Evolutionary conservation across 1,140 invertebrate genomes (phyloP), one percentile per base, ranked within the genome.

Genomic region (Drosophila pseudoobscura): DNA sequence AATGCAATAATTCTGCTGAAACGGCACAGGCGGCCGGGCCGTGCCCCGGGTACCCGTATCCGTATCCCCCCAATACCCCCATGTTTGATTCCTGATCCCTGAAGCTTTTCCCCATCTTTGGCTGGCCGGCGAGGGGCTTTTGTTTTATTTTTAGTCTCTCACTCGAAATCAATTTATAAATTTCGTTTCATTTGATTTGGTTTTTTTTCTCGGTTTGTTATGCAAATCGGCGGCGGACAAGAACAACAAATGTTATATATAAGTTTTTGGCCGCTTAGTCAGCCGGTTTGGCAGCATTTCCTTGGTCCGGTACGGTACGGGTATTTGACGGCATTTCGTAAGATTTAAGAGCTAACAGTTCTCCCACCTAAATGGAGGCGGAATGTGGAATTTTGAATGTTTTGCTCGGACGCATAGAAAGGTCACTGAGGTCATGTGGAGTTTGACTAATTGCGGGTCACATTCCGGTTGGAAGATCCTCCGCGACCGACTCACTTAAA

Each of bases 251-350:
- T 77, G 75, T 63, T 75, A 72, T 60, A 68, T 60, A 43, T 60
- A 74, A 73, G 76, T 84, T 39, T 84, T 84, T 52, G 70, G 60
- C 44, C 45, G 57, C 60, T 71, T 73, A 68, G 75, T 75, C 65
- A 60, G 76, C 80, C 80, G 78, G 80, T 85, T 85, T 87, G 82
- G 83, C 80, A 78, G 78, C 80, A 80, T 85, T 87, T 85, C 82
- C 82, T 79, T 65, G 77, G 26, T 76, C 43, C 35, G 35, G 35
- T 4, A 39, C 11, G 35, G 47, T 51, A 35, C 50, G 31, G 31
- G 41, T 59, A 75, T 61, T 75, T 75, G 61, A 61, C 56, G 63
- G 51, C 65, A 59, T 70, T 70, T 70, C 3, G 53, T 52, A 55
- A 69, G 65, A 69, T 69, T 69, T 69, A 69, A 68, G 65, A 69